Conservation (phyloP, 2,888 invertebrate species). For the Auanema sp. region DNA sequence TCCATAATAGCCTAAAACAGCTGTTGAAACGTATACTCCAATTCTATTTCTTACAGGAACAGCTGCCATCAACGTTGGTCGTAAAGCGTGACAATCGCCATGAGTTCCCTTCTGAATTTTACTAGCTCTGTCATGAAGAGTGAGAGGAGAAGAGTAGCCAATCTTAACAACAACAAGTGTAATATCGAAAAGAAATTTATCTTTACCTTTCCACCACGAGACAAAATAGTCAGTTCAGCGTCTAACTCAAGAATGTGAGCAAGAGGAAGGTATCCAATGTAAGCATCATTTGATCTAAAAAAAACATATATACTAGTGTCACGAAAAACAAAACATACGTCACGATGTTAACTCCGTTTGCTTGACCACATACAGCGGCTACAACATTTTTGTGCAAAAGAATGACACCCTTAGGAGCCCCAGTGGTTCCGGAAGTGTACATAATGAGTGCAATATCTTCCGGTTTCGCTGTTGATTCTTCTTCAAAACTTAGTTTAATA, state of each 20-base stretch:
- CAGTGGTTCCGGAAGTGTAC: constrained; percentile 90
- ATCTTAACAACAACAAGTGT: constrained; percentile 73
- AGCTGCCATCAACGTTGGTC: constrained; percentile 89
- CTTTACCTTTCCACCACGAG: constrained; percentile 32
- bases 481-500: constrained; percentile 16
- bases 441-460: constrained; percentile 80
- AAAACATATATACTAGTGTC: not conserved
- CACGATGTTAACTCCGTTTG: constrained; percentile 60
- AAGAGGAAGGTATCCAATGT: constrained; percentile 91
- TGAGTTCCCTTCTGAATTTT: constrained; percentile 91
- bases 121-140: constrained; percentile 74
- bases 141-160: constrained; percentile 92
- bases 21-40: not conserved
- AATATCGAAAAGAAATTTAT: constrained; percentile 3
- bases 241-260: constrained; percentile 94
- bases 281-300: constrained; percentile 71
- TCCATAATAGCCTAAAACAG: constrained; percentile 82
- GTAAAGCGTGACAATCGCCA: constrained; percentile 87
- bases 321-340: constrained; percentile 16
- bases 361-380: constrained; percentile 66
- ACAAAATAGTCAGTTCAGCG: constrained; percentile 70
- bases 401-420: constrained; percentile 67
- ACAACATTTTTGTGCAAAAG: constrained; percentile 66
- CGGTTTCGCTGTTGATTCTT: constrained; percentile 37
- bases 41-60: constrained; percentile 76